A percentile compares a stretch with the other conserved stretches of the same genome.
Conservation (phyloP, 2,888 invertebrate genomes). For the Drosophila paucipuncta region DNA sequence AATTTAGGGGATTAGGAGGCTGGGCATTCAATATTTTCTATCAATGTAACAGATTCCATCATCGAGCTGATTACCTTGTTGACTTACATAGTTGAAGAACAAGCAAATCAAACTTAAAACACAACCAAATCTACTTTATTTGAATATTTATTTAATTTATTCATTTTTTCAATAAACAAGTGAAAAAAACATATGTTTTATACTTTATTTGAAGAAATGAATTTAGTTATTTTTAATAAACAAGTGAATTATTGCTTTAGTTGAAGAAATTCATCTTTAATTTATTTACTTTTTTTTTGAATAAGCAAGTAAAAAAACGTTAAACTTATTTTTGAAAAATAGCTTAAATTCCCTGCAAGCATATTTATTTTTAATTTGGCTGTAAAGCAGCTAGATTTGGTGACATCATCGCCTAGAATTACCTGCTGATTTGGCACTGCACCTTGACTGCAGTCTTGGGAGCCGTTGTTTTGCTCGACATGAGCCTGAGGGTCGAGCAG, state of each 20-base stretch:
- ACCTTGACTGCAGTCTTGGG: constrained; percentile 20
- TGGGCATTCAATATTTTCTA: constrained; percentile 5
- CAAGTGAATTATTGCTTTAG: not conserved
- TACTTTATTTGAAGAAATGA: too few species aligned
- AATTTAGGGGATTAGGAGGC: constrained; percentile 11
- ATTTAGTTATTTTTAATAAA: too few species aligned
- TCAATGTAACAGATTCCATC: not conserved
- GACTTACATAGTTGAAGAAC: not conserved
- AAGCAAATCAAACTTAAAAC: not conserved
- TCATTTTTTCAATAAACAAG: too few species aligned
- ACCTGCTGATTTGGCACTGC: constrained; percentile 18
- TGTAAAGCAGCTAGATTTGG: not conserved
- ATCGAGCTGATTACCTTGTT: not conserved
- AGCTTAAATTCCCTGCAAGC: not conserved
- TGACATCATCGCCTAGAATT: not conserved
- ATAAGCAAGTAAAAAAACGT: not conserved
- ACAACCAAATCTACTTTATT: too few species aligned
- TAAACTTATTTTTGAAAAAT: not conserved
- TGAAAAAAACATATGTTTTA: too few species aligned
- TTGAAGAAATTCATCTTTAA: not conserved
- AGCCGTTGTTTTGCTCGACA: not conserved
- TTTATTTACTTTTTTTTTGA: not conserved
- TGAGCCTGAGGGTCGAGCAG: constrained; percentile 44
- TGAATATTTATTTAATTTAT: too few species aligned
- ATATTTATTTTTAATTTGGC: not conserved